These are phyloP conservation scores for Apistogramma diplotaenia DNA, from an alignment of 2,113 vertebrate genomes.

Conservation along the genomic window DNA sequence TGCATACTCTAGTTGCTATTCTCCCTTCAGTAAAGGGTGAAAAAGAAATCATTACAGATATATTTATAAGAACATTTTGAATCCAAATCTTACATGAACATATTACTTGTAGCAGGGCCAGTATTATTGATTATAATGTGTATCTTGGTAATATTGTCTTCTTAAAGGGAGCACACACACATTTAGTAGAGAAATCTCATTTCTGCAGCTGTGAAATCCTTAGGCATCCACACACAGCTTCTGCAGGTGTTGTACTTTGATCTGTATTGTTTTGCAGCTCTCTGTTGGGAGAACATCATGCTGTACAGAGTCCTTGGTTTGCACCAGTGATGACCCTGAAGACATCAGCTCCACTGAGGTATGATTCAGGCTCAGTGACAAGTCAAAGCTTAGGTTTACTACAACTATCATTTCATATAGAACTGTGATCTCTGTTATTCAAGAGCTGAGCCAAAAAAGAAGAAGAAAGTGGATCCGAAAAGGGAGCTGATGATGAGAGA, in stretches of 20 bases:
- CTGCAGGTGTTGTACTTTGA: not conserved
- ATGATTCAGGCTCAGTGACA: constrained; percentile 7
- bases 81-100: not conserved
- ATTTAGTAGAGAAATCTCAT: not conserved
- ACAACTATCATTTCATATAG: not conserved
- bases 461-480: constrained; percentile 89
- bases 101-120: not conserved
- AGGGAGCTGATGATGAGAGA: constrained; percentile 83
- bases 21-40: not conserved
- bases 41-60: not conserved
- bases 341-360: constrained; percentile 85
- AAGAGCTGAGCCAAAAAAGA: constrained; percentile 91
- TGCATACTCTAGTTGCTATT: not conserved
- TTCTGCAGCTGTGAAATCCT: not conserved
- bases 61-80: not conserved
- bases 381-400: not conserved
- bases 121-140: not conserved
- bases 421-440: constrained; percentile 6
- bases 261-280: constrained; percentile 59
- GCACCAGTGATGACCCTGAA: constrained; percentile 77
- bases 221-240: not conserved
- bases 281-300: constrained; percentile 44
- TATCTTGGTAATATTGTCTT: not conserved
- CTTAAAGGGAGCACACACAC: not conserved
- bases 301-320: constrained; percentile 78